Base-by-base conservation (phyloP, 2,797 vertebrate genomes). In the Pelodytes ibericus region DNA sequence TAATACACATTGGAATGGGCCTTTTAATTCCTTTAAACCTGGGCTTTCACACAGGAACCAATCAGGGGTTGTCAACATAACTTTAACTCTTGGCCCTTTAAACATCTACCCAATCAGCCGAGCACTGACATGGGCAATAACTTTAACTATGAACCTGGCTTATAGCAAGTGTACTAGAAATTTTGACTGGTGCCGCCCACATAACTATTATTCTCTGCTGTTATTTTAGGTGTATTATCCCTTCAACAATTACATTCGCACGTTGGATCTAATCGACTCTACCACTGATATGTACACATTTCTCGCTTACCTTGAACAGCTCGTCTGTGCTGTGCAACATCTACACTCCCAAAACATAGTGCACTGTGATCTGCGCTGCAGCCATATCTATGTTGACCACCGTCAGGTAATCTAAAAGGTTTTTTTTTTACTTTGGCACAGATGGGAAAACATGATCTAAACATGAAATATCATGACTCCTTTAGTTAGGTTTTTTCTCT, bases 301-400 rank as follows among this genome's bases (percentile, higher is more conserved):
- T 7, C 61, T 62, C 10, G 36, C 30, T 5, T 75, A 69, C 44
- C 5, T 70, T 18, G 16, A 62, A 13, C 66, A 75, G 67, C 61
- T 75, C 0, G 29, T 66, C 13, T 22, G 26, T 18, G 74, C 65
- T 22, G 27, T 75, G 49, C 11, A 69, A 13, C 13, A 70, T 25
- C 58, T 75, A 24, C 74, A 75, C 65, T 27, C 20, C 11, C 9
- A 29, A 44, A 63, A 75, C 6, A 70, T 75, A 22, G 29, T 75
- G n/a, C 74, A 69, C 44, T 75, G 74, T 56, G 66, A 75, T 29
- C 25, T 75, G 24, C 68, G 66, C 33, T 62, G 58, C 51, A 51
- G 47, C 18, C 31, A 62, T 11, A 60, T 75, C 15, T 75, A 75
- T 24, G 24, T 75, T 2, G 41, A 62, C 41, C 29, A 30, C 39